Evolutionary conservation across 2,888 invertebrate species (phyloP).

Genomic region (Aphodius sticticus): DNA sequence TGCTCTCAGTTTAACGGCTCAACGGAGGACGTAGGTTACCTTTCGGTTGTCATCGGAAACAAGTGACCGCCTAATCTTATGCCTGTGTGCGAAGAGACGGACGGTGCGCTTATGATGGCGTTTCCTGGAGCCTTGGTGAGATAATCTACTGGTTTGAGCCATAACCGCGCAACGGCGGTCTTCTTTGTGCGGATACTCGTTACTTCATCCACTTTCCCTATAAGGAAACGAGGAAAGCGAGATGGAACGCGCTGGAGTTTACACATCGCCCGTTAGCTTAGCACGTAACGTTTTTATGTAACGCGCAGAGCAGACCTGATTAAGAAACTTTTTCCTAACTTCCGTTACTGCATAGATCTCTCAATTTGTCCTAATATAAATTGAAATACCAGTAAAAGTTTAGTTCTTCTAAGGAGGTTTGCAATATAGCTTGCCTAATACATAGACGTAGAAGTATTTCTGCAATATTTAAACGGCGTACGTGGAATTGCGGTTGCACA

Average conservation of each 20-base stretch:
- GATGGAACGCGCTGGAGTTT: background rate
- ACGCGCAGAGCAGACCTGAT: background rate
- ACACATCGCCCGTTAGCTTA: background rate
- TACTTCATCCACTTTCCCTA: slow-evolving; percentile 14
- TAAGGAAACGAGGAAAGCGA: slow-evolving; percentile 15
- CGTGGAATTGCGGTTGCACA: background rate
- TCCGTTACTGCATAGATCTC: background rate
- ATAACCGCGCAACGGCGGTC: background rate
- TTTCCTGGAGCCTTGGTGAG: background rate
- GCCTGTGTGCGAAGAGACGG: background rate
- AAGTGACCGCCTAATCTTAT: background rate
- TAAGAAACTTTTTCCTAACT: background rate
- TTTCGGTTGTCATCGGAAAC: background rate
- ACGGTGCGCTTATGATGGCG: background rate
- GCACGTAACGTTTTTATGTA: background rate
- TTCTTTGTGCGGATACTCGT: background rate
- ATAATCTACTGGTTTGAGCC: background rate
- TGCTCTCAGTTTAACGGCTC: background rate
- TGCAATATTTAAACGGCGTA: background rate
- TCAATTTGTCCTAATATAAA: background rate
- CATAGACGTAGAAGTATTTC: background rate
- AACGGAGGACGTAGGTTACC: background rate
- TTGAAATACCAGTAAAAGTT: background rate
- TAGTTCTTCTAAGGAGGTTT: background rate
- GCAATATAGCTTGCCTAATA: too few species aligned